A percentile compares a stretch with the other conserved stretches of the same genome.
phyloP scores from a whole-genome alignment of 1,140 invertebrate species.

The Leptonema lineaticorne region DNA sequence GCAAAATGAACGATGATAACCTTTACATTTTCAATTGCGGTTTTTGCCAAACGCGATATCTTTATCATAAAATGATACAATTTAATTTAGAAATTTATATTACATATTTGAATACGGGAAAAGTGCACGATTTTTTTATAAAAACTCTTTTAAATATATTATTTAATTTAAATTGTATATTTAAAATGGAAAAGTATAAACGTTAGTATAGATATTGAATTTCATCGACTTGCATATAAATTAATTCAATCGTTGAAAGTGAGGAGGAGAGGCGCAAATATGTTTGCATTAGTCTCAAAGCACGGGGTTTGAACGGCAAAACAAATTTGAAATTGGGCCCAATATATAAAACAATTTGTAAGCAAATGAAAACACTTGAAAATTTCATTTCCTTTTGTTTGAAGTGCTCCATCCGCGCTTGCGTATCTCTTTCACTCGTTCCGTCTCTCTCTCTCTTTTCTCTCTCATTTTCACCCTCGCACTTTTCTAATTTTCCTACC shows the following conservation, averaged over 20 bases:
- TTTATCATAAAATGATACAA: too few species aligned
- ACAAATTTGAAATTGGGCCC: slow-evolving; percentile 36
- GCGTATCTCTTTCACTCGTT: too few species aligned
- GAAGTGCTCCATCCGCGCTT: slow-evolving; percentile 7
- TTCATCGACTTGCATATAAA: slow-evolving; percentile 23
- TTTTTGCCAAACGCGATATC: too few species aligned
- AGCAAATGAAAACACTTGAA: slow-evolving; percentile 38
- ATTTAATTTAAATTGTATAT: not conserved
- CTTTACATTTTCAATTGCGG: too few species aligned
- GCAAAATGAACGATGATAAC: too few species aligned
- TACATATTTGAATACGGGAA: too few species aligned
- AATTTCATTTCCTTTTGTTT: slow-evolving; percentile 39
- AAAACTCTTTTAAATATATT: too few species aligned
- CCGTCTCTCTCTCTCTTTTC: not conserved
- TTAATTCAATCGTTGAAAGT: slow-evolving; percentile 26
- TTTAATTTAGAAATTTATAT: too few species aligned
- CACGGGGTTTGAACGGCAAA: slow-evolving; percentile 17
- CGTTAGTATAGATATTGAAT: slow-evolving; percentile 10
- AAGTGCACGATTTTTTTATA: too few species aligned
- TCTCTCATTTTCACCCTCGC: not conserved
- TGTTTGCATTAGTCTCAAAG: slow-evolving; percentile 34
- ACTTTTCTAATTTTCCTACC: too few species aligned
- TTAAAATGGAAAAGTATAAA: too few species aligned
- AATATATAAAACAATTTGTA: slow-evolving; percentile 33
- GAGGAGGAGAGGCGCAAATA: slow-evolving; percentile 21